phyloP scores from a whole-genome alignment of 2,888 invertebrate species.

The Cryptocephalus primarius region DNA sequence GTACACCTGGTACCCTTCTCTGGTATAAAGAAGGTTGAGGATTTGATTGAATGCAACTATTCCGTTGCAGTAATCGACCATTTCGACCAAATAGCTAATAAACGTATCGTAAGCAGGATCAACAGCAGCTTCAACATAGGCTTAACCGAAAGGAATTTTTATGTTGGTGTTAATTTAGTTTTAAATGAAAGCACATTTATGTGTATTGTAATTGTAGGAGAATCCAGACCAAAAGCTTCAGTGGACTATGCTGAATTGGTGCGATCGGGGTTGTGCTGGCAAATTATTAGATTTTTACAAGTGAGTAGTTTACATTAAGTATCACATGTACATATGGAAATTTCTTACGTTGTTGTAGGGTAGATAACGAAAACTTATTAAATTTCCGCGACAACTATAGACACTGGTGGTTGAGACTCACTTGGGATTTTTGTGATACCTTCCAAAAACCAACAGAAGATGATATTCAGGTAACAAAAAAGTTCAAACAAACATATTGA shows the following conservation, averaged over 20 bases:
- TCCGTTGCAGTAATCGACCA: conserved; percentile 25
- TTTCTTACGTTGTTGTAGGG: conserved; percentile 14
- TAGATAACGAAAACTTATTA: conserved; percentile 23
- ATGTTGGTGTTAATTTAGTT: conserved; percentile 19
- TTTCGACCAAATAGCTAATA: conserved; percentile 25
- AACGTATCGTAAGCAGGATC: conserved; percentile 21
- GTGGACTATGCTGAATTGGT: conserved; percentile 32
- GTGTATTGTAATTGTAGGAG: conserved; percentile 14
- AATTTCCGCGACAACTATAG: conserved; percentile 25
- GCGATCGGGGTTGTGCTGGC: conserved; percentile 24
- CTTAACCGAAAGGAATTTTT: conserved; percentile 27
- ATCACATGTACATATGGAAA: background rate
- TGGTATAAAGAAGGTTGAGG: conserved; percentile 20
- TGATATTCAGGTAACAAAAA: conserved; percentile 12
- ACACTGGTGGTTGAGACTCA: conserved; percentile 27
- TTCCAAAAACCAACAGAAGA: conserved; percentile 19
- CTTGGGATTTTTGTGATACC: conserved; percentile 28
- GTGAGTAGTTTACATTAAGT: conserved; percentile 12
- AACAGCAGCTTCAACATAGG: conserved; percentile 27
- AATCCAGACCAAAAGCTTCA: conserved; percentile 27
- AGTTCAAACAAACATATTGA: too few species aligned
- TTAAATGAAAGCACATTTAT: too few species aligned
- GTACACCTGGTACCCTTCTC: conserved; percentile 19
- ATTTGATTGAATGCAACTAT: conserved; percentile 18
- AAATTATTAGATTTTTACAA: conserved; percentile 23